Percentiles rank a stretch among this genome's conserved stretches.
Evolutionary conservation across 2,113 vertebrate genomes (phyloP).

Genomic region (Callorhinus ursinus): DNA sequence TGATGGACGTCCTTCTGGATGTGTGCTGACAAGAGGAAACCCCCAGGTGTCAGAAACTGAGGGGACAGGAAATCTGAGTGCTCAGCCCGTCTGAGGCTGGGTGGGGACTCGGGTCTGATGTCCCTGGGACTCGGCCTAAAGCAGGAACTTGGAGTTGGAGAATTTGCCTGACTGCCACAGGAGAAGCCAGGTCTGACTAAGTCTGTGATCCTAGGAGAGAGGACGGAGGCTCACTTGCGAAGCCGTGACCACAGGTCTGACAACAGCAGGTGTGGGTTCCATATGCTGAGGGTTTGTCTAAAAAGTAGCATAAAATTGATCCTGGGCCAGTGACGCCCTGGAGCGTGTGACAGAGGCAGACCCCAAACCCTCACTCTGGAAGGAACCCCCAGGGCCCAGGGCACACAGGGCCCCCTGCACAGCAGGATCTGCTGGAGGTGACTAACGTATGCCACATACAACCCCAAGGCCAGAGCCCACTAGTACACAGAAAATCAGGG

Average conservation of each 20-base stretch:
- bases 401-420: fast-evolving
- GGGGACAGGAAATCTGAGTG: neutral
- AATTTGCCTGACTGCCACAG: no score
- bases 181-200: no score
- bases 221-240: neutral
- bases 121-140: neutral
- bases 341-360: neutral
- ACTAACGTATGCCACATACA: neutral
- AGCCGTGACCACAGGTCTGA: neutral
- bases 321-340: neutral
- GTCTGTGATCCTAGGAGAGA: neutral
- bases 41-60: neutral
- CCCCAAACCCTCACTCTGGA: neutral
- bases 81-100: neutral
- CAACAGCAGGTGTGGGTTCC: neutral
- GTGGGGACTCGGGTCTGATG: neutral
- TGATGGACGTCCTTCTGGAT: fast-evolving
- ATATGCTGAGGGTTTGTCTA: neutral
- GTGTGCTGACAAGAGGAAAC: neutral
- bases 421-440: neutral
- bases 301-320: neutral
- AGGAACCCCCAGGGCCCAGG: neutral
- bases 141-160: no score
- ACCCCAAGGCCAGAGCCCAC: neutral
- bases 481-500: no score